Evolutionary conservation across 2,888 invertebrate genomes (phyloP), one percentile per base, ranked within the genome.

Genomic region (Dasysyrphus tricinctus): DNA sequence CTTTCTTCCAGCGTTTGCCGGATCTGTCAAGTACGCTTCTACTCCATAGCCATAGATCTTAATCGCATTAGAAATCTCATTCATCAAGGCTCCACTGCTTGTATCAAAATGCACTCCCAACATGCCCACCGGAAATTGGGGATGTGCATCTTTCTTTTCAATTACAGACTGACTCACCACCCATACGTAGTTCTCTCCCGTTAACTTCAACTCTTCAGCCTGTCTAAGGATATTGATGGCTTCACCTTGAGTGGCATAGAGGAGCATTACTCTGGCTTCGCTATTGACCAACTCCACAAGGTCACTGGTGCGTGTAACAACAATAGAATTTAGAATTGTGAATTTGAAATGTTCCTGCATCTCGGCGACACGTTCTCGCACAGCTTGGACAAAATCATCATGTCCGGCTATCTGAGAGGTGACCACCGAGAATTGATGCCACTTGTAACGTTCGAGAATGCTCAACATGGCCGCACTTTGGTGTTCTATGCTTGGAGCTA

Each of bases 401-500:
- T 98, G 97, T 3, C 98, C 98, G 79, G 98, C 98, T 89, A 98
- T 97, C 91, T 97, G 96, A 84, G 97, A 97, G 63, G 98, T 98
- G 86, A 98, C 97, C 88, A 98, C 97, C 89, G 97, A 97, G 93
- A 98, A 98, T 92, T 98, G 97, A 91, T 97, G 97, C 98, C 98
- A 98, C 93, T 97, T 97, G 94, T 99, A 99, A 89, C 98, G 95
- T 93, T 97, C 97, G 91, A 99, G 93, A 90, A 99, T 97, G 91
- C 97, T 97, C 90, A 99, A 93, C 98, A 99, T 98, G 75, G 98
- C 98, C 72, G 97, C 96, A 51, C 98, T 98, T 93, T 92, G 99
- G 92, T 99, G 99, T 93, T 98, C 97, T 90, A 99, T 95, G 75
- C 98, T 98, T 87, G 99, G 99, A 76, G 99, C 99, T 92, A 99